A percentile compares a stretch with the other conserved stretches of the same genome.
Conservation (phyloP, 2,797 vertebrate genomes). For the Gadopsis marmoratus region DNA sequence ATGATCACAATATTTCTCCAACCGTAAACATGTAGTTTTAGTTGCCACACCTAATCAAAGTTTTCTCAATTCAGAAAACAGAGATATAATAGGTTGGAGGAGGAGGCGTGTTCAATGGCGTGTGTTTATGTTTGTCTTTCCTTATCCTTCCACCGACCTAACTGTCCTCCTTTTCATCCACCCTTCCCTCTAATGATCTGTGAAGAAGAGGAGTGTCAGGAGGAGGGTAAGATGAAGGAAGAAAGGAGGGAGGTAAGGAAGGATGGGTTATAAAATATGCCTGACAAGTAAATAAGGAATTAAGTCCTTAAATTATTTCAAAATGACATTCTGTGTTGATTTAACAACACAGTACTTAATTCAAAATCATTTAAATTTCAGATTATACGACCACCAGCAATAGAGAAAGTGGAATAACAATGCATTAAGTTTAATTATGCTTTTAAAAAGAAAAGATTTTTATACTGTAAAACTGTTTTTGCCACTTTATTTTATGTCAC, state of each 20-base stretch:
- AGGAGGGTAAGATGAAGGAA: not conserved
- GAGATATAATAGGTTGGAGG: not conserved
- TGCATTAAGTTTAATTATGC: not conserved
- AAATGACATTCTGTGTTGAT: not conserved
- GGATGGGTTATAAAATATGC: not conserved
- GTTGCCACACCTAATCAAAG: not conserved
- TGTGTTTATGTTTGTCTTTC: slow-evolving; percentile 50
- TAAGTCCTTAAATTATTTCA: not conserved
- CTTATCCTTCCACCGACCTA: slow-evolving; percentile 14
- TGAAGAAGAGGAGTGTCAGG: slow-evolving; percentile 38
- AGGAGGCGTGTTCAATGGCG: slow-evolving; percentile 44
- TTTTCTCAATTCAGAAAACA: not conserved
- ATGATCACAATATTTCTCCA: not conserved
- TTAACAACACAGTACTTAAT: not conserved
- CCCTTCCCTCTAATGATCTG: slow-evolving; percentile 56
- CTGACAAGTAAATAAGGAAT: not conserved
- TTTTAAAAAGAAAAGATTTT: not conserved
- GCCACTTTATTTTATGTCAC: no score
- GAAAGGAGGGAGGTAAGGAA: not conserved
- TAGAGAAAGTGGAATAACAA: no score
- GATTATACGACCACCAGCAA: no score
- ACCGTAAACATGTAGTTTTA: not conserved
- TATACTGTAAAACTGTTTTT: no score
- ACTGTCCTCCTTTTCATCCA: slow-evolving; percentile 12
- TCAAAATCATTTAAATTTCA: not conserved